phyloP scores from a whole-genome alignment of 1,140 invertebrate species.

The Drosophila melanica region DNA sequence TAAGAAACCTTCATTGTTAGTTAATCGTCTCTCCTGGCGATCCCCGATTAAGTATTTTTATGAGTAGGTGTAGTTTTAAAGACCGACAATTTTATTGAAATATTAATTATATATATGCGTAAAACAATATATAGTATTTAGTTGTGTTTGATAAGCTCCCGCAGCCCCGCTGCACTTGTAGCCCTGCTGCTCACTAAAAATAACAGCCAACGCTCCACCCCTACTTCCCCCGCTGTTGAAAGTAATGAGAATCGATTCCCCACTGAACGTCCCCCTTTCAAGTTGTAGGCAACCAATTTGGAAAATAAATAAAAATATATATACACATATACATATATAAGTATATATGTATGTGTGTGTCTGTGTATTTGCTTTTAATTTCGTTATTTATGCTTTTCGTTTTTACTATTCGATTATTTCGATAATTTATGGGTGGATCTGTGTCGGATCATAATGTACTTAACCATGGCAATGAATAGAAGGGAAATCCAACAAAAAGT shows the following conservation, averaged over 20 bases:
- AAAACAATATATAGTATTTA: slow-evolving; percentile 65
- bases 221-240: slow-evolving; percentile 57
- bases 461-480: slow-evolving; percentile 37
- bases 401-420: slow-evolving; percentile 62
- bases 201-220: slow-evolving; percentile 33
- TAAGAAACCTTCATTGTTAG: slow-evolving; percentile 42
- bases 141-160: slow-evolving; percentile 71
- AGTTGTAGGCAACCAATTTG: slow-evolving; percentile 69
- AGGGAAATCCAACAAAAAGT: slow-evolving; percentile 54
- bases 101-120: slow-evolving; percentile 28
- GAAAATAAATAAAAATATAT: slow-evolving; percentile 15
- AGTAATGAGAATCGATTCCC: slow-evolving; percentile 52
- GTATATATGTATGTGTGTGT: slow-evolving; percentile 10
- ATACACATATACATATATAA: slow-evolving; percentile 14
- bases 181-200: slow-evolving; percentile 37
- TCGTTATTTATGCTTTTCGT: slow-evolving; percentile 66
- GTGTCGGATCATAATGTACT: slow-evolving; percentile 26
- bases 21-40: slow-evolving; percentile 44
- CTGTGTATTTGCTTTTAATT: slow-evolving; percentile 70
- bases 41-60: slow-evolving; percentile 42
- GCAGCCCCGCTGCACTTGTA: slow-evolving; percentile 48
- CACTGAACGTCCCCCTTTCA: slow-evolving; percentile 40
- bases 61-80: slow-evolving; percentile 70
- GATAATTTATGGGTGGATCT: slow-evolving; percentile 53
- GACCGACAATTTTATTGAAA: slow-evolving; percentile 46